Percentiles rank a stretch among this genome's conserved stretches.
phyloP scores from a whole-genome alignment of 2,888 invertebrate genomes.

The Neoitamus cyanurus region DNA sequence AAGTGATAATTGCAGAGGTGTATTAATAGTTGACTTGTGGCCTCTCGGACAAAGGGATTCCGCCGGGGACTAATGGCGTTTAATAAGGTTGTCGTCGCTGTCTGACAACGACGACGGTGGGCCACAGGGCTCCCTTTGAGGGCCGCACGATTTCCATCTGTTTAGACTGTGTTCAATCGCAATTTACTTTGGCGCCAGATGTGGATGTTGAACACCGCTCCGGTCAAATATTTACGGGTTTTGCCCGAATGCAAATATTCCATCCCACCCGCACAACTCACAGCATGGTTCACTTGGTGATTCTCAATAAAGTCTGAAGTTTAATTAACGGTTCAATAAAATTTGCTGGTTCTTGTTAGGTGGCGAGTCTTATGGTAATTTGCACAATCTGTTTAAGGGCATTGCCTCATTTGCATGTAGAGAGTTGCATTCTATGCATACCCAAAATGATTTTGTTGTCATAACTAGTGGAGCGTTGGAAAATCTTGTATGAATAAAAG shows the following conservation, averaged over 20 bases:
- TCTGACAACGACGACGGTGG: neutral
- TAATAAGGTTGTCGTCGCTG: neutral
- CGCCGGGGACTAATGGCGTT: neutral
- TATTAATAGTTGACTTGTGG: neutral
- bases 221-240: neutral
- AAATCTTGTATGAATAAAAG: too few relatives aligned
- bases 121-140: neutral
- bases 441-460: too few relatives aligned
- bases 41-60: neutral
- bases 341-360: neutral
- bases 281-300: neutral
- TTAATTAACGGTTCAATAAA: neutral
- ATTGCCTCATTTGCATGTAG: too few relatives aligned
- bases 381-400: neutral
- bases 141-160: neutral
- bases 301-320: neutral
- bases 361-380: neutral
- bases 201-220: neutral
- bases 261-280: neutral
- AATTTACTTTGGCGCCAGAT: neutral
- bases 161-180: neutral
- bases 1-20: conserved; percentile 16
- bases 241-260: neutral
- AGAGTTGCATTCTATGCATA: too few relatives aligned
- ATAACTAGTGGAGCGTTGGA: too few relatives aligned